These are phyloP conservation scores for Rattus norvegicus DNA, from an alignment of 2,113 vertebrate genomes.

Conservation along the genomic window DNA sequence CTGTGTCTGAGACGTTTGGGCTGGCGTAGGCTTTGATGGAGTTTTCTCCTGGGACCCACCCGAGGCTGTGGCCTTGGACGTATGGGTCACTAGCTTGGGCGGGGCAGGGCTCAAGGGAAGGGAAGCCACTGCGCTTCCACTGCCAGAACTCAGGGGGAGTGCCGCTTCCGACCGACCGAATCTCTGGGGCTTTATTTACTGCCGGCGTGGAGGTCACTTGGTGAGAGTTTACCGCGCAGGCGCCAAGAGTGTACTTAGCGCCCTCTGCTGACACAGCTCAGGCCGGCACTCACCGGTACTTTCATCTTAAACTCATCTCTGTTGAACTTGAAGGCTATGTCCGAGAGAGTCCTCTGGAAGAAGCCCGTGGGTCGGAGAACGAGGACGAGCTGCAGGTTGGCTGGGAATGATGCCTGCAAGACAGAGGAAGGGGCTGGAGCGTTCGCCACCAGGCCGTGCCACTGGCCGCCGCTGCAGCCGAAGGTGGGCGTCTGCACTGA, in stretches of 20 bases:
- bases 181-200: background rate
- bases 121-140: accelerated
- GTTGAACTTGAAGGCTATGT: slow-evolving; percentile 95
- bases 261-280: accelerated
- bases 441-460: accelerated
- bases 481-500: accelerated
- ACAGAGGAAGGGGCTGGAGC: background rate
- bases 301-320: slow-evolving; percentile 99
- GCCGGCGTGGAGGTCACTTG: background rate
- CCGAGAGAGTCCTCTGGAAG: slow-evolving; percentile 93
- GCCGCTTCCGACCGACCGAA: accelerated
- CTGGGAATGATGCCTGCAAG: slow-evolving; percentile 95
- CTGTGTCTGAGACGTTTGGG: background rate
- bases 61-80: background rate
- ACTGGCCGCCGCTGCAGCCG: background rate
- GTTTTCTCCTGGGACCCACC: background rate
- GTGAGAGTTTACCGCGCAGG: accelerated
- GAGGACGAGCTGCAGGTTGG: slow-evolving; percentile 96
- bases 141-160: background rate
- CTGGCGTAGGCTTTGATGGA: background rate
- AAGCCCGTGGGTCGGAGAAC: slow-evolving; percentile 95
- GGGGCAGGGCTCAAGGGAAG: no score
- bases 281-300: slow-evolving; percentile 91
- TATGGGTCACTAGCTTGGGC: accelerated
- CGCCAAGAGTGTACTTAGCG: background rate